Evolutionary conservation across 2,797 vertebrate genomes (phyloP), one percentile per base, ranked within the genome.

Genomic region (Diplodus sargus): DNA sequence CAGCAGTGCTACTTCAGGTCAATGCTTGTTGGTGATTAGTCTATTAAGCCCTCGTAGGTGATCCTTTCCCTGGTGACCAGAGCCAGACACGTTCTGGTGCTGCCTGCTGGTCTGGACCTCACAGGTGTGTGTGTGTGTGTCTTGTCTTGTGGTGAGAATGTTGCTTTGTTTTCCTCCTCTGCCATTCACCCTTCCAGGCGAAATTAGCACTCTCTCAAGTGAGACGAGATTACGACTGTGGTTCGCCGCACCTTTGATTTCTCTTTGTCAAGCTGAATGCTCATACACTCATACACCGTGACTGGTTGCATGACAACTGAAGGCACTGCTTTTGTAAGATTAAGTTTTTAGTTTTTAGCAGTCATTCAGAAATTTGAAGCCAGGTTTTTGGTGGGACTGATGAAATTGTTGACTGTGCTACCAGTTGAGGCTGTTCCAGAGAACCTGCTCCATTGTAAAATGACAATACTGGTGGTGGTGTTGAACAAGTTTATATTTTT

Each of bases 1-100:
- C 42, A n/a, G 25, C 64, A 23, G 23, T 22, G 70, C 67, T 75
- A 20, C 79, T 61, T 80, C 51, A 66, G 66, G 63, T 79, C 76
- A 61, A 0, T 64, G 70, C 61, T 70, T 4, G 39, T 43, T 57
- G 71, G 64, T 70, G 68, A 85, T 85, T 67, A 76, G 54, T 47
- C 1, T 78, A 61, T 83, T 13, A 23, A 76, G 63, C 11, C 28
- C 18, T 12, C 60, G 59, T 63, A 20, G 54, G 71, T 54, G 76
- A 86, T 63, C 49, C 51, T 20, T 45, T 39, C 63, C 54, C 48
- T 45, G 30, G 67, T 59, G 61, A 74, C 28, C 58, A 66, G 22
- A 52, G 66, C 49, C 54, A 20, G 34, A 6, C 20, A 0, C 47
- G 3, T 49, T 49, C 20, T 48, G 18, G 58, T 59, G 61, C 30